Evolutionary conservation across 2,113 vertebrate species (phyloP).

Genomic region (Cyphomyrus discorhynchus): DNA sequence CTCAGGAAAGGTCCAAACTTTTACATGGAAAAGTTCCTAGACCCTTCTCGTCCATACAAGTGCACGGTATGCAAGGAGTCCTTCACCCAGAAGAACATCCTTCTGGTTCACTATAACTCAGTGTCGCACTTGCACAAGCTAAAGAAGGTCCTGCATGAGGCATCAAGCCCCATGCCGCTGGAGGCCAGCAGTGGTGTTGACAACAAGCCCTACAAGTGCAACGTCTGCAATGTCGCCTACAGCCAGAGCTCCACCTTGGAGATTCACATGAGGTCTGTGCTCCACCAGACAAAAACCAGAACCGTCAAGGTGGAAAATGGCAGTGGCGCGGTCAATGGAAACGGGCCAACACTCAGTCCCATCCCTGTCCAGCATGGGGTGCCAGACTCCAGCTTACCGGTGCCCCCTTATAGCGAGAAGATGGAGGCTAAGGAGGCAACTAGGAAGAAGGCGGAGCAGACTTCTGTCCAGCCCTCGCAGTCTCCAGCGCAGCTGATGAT

Average conservation of each 20-base stretch:
- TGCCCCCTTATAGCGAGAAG: slow-evolving; percentile 84
- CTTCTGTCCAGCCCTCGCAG: slow-evolving; percentile 74
- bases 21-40: slow-evolving; percentile 98
- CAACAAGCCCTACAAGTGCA: slow-evolving; percentile 98
- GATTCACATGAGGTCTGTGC: slow-evolving; percentile 99
- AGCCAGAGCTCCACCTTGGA: slow-evolving; percentile 99
- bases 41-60: slow-evolving; percentile 96
- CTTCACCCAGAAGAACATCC: slow-evolving; percentile 98
- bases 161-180: slow-evolving; percentile 89
- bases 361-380: slow-evolving; percentile 66
- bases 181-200: slow-evolving; percentile 86
- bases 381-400: slow-evolving; percentile 74
- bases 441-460: slow-evolving; percentile 82
- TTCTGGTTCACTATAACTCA: slow-evolving; percentile 98
- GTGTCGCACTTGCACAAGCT: slow-evolving; percentile 97
- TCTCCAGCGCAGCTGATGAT: slow-evolving; percentile 89
- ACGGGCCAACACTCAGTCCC: slow-evolving; percentile 66
- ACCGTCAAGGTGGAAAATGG: slow-evolving; percentile 88
- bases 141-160: slow-evolving; percentile 97
- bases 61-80: slow-evolving; percentile 99
- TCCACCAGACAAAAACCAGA: slow-evolving; percentile 98
- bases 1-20: slow-evolving; percentile 99
- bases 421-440: slow-evolving; percentile 91
- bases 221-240: slow-evolving; percentile 94
- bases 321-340: slow-evolving; percentile 59